Conservation (phyloP, 1,140 invertebrate genomes). For the Sarcophaga peregrina region DNA sequence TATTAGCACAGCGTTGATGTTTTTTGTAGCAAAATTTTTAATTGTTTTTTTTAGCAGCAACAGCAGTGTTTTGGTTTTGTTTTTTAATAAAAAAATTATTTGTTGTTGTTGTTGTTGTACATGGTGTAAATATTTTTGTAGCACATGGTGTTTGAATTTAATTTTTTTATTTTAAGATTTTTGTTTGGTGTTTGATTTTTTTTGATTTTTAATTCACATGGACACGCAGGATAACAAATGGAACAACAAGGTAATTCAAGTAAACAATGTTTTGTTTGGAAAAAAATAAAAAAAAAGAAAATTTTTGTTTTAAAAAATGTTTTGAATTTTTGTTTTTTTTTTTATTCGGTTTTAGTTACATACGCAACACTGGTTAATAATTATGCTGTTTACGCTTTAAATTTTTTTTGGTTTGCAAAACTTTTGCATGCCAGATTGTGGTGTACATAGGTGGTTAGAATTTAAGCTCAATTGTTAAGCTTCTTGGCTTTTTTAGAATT, state of each 20-base stretch:
- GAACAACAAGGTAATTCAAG: conserved; percentile 38
- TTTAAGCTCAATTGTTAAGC: background rate
- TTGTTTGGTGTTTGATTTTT: conserved; percentile 26
- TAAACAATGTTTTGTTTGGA: conserved; percentile 22
- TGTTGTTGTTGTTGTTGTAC: conserved; percentile 43
- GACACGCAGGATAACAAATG: conserved; percentile 40
- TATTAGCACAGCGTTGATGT: conserved; percentile 30
- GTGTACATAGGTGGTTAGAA: conserved; percentile 1
- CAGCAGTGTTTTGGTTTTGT: conserved; percentile 43
- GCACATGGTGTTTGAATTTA: conserved; percentile 1
- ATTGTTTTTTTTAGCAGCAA: conserved; percentile 49
- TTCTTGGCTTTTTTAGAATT: background rate
- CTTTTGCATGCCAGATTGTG: conserved; percentile 29
- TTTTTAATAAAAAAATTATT: background rate
- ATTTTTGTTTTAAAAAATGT: conserved; percentile 4
- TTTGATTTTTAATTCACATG: conserved; percentile 43
- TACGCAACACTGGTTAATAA: conserved; percentile 26
- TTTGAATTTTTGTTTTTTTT: conserved; percentile 17
- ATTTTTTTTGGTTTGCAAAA: conserved; percentile 20
- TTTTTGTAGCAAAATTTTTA: conserved; percentile 38
- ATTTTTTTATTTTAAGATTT: conserved; percentile 46
- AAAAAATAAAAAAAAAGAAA: conserved; percentile 29
- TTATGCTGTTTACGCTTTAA: background rate
- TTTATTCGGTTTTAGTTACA: background rate
- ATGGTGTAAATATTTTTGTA: conserved; percentile 38